Conservation (phyloP, 2,113 vertebrate genomes). For the Benitochromis conjunctus region DNA sequence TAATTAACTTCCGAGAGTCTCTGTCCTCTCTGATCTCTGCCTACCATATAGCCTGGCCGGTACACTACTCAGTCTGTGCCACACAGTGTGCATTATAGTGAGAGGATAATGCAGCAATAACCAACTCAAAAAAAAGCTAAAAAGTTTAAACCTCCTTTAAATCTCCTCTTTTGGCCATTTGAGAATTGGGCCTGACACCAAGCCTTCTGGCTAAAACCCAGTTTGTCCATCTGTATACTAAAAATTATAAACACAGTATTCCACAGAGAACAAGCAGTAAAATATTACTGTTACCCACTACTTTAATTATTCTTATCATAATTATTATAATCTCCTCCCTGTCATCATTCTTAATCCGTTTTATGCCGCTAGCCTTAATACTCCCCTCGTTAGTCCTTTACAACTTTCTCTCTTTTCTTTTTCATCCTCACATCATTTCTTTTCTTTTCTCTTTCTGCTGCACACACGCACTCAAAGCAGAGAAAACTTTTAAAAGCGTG, state of each 20-base stretch:
- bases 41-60: neutral
- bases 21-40: neutral
- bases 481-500: neutral
- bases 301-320: neutral
- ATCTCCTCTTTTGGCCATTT: rapidly evolving
- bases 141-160: neutral
- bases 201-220: neutral
- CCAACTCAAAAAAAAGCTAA: neutral
- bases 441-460: neutral
- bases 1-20: too few relatives aligned
- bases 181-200: neutral
- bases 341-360: neutral
- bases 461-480: neutral
- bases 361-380: neutral
- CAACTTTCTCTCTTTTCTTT: neutral
- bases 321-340: neutral
- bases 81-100: neutral
- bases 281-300: neutral
- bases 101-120: neutral
- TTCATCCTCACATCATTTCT: neutral
- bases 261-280: neutral
- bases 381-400: neutral
- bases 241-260: neutral
- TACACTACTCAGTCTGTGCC: neutral
- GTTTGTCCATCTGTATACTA: neutral